These are phyloP conservation scores for Gandaritis pyraliata DNA, from an alignment of 2,888 invertebrate genomes.

Conservation along the genomic window DNA sequence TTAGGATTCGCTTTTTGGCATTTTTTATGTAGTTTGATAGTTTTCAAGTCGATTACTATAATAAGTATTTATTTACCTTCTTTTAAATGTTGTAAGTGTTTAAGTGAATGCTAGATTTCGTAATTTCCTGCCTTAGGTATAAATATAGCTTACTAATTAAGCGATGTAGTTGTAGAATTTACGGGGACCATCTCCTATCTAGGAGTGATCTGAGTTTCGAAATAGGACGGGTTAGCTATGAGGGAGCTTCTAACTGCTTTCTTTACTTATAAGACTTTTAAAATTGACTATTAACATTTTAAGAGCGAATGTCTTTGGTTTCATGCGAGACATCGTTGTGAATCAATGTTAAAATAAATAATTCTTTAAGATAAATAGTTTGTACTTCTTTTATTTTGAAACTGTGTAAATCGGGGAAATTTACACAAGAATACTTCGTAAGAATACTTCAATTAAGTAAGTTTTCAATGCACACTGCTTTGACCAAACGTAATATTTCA, in stretches of 20 bases:
- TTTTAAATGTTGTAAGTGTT: constrained; percentile 55
- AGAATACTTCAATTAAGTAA: too few species aligned
- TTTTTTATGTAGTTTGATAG: constrained; percentile 70
- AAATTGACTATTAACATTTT: constrained; percentile 64
- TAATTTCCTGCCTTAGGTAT: constrained; percentile 72
- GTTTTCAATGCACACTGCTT: constrained; percentile 74
- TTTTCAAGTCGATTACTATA: constrained; percentile 66
- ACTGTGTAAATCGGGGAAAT: constrained; percentile 81
- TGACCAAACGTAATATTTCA: constrained; percentile 60
- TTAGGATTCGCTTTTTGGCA: constrained; percentile 76
- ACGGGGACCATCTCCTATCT: constrained; percentile 78
- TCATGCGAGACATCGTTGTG: constrained; percentile 71
- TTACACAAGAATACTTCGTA: constrained; percentile 70
- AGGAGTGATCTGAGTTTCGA: constrained; percentile 72
- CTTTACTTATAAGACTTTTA: constrained; percentile 66
- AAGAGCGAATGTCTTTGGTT: constrained; percentile 55
- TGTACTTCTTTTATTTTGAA: constrained; percentile 47
- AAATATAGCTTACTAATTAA: constrained; percentile 64
- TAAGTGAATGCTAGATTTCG: constrained; percentile 71
- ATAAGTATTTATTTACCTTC: constrained; percentile 59
- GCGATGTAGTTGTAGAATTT: constrained; percentile 65
- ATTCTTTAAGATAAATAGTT: constrained; percentile 55
- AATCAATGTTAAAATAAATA: constrained; percentile 59
- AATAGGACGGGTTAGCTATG: constrained; percentile 53
- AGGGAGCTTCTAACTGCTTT: constrained; percentile 70